These are phyloP conservation scores for Zoroaster sp. DNA, from an alignment of 53 echinoderm and acorn worm genomes.

Conservation along the genomic window DNA sequence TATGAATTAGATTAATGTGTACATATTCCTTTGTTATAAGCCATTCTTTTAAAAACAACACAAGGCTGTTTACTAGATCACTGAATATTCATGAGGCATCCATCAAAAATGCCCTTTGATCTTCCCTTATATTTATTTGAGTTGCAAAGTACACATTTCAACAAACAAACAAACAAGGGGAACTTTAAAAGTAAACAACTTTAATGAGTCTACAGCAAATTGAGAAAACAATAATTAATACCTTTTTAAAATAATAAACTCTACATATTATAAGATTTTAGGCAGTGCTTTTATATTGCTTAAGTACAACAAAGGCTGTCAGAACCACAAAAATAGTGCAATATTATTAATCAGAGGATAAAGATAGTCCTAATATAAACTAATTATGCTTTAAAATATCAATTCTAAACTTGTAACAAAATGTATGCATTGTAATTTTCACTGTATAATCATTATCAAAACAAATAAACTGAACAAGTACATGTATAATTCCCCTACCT, in stretches of 20 bases:
- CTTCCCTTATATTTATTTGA: not conserved
- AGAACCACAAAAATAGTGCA: not conserved
- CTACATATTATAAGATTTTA: constrained; percentile 19
- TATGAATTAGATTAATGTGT: too few relatives aligned
- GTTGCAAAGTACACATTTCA: not conserved
- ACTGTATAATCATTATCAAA: not conserved
- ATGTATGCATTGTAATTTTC: not conserved
- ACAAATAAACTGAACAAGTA: not conserved
- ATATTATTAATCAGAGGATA: constrained; percentile 12
- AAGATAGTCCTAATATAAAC: not conserved
- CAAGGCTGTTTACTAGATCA: too few relatives aligned
- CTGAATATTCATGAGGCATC: too few relatives aligned
- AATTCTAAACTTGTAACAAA: not conserved
- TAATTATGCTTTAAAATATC: not conserved
- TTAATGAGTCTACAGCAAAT: not conserved
- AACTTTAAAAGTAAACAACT: not conserved
- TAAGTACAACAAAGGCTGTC: constrained; percentile 8
- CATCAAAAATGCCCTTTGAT: not conserved
- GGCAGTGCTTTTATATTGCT: constrained; percentile 54
- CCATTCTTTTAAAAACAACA: not conserved
- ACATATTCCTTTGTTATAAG: too few relatives aligned
- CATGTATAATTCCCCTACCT: not conserved
- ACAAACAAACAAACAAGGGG: not conserved
- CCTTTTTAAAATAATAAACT: constrained; percentile 21
- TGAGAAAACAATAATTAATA: not conserved